Evolutionary conservation across 37 sponge, comb jelly and placozoan genomes (phyloP).

Genomic region (Chondrosia reniformis): DNA sequence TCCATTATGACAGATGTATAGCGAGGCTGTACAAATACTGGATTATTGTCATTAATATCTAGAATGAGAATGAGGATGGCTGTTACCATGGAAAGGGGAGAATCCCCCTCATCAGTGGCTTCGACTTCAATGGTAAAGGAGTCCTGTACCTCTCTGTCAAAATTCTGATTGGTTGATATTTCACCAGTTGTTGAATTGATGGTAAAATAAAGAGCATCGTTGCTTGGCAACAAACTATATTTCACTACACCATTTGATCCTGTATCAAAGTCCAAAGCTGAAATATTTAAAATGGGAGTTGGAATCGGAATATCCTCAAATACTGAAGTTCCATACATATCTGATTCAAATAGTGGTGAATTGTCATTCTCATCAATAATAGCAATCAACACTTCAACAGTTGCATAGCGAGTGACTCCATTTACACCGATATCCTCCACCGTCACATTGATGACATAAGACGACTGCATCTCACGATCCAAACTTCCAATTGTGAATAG

Average conservation of each 20-base stretch:
- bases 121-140: conserved; percentile 36
- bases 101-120: conserved; percentile 33
- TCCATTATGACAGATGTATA: conserved; percentile 49
- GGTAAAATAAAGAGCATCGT: conserved; percentile 22
- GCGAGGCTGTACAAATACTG: conserved; percentile 18
- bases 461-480: conserved; percentile 39
- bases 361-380: conserved; percentile 61
- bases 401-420: conserved; percentile 28
- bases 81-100: conserved; percentile 16
- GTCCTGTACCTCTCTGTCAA: conserved; percentile 50
- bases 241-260: conserved; percentile 50
- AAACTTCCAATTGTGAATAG: conserved; percentile 3
- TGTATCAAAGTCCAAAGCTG: conserved; percentile 59
- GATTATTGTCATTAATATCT: conserved; percentile 72
- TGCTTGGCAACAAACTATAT: conserved; percentile 33
- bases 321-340: conserved; percentile 11
- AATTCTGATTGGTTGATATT: conserved; percentile 8
- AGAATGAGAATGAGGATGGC: conserved; percentile 35
- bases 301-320: conserved; percentile 27
- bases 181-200: conserved; percentile 50
- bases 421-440: conserved; percentile 36
- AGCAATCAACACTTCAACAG: conserved; percentile 26
- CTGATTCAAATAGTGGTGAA: conserved; percentile 43
- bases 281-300: conserved; percentile 13
- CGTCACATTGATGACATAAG: conserved; percentile 14